Percentiles rank a stretch among this genome's conserved stretches.
Conservation (phyloP, 1,140 invertebrate species). For the Drosophila grimshawi region DNA sequence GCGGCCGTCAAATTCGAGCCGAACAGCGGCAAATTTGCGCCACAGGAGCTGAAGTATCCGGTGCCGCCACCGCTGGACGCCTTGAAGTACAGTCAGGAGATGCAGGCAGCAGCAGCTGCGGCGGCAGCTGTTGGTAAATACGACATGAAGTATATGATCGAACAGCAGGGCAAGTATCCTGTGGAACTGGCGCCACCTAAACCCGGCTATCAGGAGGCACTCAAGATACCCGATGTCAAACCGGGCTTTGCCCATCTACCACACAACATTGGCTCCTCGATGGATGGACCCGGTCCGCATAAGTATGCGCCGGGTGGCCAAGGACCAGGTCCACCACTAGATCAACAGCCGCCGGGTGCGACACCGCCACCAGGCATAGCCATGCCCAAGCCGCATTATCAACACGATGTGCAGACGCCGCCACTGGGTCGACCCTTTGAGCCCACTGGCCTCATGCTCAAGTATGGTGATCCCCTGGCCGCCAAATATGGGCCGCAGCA, state of each 20-base stretch:
- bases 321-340: conserved; percentile 35
- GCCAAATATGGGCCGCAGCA: conserved; percentile 72
- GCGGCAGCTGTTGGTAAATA: conserved; percentile 74
- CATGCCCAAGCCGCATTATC: conserved; percentile 83
- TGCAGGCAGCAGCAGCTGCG: conserved; percentile 69
- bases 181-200: conserved; percentile 65
- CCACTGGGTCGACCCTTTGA: conserved; percentile 78
- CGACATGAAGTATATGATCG: conserved; percentile 83
- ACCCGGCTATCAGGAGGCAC: conserved; percentile 65
- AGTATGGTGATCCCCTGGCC: conserved; percentile 79
- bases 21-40: conserved; percentile 53
- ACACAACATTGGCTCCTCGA: conserved; percentile 49
- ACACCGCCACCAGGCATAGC: conserved; percentile 75
- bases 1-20: conserved; percentile 60
- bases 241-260: conserved; percentile 67
- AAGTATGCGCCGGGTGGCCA: conserved; percentile 59
- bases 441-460: conserved; percentile 77
- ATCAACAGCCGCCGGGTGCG: conserved; percentile 69
- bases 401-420: conserved; percentile 79
- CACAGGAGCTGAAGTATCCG: conserved; percentile 81
- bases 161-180: conserved; percentile 76
- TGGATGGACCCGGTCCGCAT: conserved; percentile 53
- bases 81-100: conserved; percentile 82
- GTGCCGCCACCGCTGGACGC: conserved; percentile 72
- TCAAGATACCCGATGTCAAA: conserved; percentile 81